Base-by-base conservation (phyloP, 2,113 vertebrate genomes). In the Cervus canadensis region DNA sequence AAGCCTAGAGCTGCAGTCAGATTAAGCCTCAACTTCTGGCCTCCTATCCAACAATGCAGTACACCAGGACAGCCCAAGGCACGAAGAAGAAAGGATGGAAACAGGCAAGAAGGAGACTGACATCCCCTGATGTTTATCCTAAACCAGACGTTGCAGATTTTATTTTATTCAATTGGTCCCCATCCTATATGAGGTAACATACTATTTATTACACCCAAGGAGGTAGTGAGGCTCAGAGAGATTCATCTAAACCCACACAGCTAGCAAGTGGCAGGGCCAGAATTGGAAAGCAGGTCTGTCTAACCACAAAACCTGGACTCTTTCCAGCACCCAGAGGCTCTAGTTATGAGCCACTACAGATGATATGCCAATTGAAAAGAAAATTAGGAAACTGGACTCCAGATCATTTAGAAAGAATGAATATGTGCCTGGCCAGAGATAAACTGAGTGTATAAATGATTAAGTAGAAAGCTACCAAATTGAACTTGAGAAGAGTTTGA, bases 231-330 rank as follows among this genome's bases (percentile, higher is more conserved):
- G 25, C 67, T 60, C 56, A 92, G 67, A 28, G 6, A 92, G 67
- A 13, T 6, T 57, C 79, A 52, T 33, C 45, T 74, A 36, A 62
- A 92, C 45, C 19, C 91, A 86, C 36, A 85, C 40, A 62, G 43
- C 26, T 40, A 86, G 59, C 94, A 89, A 54, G 14, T 45, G 74
- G 60, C 25, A 85, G 64, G 62, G 6, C 9, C 57, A 91, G 89
- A 97, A 98, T 45, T 43, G 36, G 64, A 96, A 50, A 21, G 79
- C 6, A 1, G 52, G 21, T 59, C 57, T 81, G 9, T 88, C 82
- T 85, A 74, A 81, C 19, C 43, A 36, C 50, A 91, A 85, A 60
- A 3, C 23, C 54, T 16, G 19, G 67, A 25, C 17, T 13, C 19
- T n/a, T 59, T 50, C 90, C 43, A 93, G 54, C 3, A 16, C 6